Conservation (phyloP, 2,113 vertebrate genomes). For the Probosciger aterrimus region DNA sequence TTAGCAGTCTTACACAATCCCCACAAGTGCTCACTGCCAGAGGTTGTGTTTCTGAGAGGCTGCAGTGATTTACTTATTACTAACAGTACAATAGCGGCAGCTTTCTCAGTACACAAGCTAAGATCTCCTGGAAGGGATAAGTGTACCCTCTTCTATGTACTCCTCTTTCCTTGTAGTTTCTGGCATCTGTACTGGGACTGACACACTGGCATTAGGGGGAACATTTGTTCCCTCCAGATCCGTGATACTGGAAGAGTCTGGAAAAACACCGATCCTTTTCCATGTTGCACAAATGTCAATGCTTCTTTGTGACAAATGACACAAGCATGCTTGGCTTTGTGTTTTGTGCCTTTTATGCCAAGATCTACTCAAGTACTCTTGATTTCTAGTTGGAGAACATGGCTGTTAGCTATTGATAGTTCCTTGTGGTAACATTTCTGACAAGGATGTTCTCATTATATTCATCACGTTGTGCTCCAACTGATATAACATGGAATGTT, state of each 20-base stretch:
- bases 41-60: neutral
- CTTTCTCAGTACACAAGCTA: neutral
- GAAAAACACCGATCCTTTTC: neutral
- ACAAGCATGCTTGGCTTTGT: slow-evolving; percentile 41
- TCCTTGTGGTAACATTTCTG: slow-evolving; percentile 56
- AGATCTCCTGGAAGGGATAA: neutral
- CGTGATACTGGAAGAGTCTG: neutral
- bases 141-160: neutral
- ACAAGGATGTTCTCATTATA: slow-evolving; percentile 58
- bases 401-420: slow-evolving; percentile 45
- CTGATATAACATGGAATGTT: slow-evolving; percentile 54
- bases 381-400: slow-evolving; percentile 48
- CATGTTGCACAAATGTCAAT: slow-evolving; percentile 28
- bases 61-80: neutral
- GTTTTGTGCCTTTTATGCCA: slow-evolving; percentile 56
- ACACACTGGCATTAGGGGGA: neutral
- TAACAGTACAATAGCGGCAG: neutral
- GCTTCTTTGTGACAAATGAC: slow-evolving; percentile 40
- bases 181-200: neutral
- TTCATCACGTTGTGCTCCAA: slow-evolving; percentile 56
- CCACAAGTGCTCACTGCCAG: neutral
- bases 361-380: slow-evolving; percentile 10
- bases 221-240: neutral
- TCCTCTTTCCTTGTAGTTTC: neutral
- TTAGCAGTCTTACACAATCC: neutral